phyloP scores from a whole-genome alignment of 1,140 invertebrate genomes.

The Aphaenogaster floridana region DNA sequence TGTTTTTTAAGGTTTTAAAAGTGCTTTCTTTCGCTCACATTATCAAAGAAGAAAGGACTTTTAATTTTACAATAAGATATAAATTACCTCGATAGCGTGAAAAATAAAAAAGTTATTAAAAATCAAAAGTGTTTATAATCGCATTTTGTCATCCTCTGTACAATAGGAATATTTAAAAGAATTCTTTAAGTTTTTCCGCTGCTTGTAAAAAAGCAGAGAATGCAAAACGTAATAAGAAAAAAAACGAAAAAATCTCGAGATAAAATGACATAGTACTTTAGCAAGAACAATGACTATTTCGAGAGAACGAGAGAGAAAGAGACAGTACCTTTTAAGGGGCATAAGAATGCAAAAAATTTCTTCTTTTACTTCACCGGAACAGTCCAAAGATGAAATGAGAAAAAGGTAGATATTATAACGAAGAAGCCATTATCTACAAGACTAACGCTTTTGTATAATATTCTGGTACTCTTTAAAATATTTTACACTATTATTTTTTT shows the following conservation, averaged over 20 bases:
- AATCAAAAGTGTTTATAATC: too few relatives aligned
- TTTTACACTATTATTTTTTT: neutral
- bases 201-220: neutral
- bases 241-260: neutral
- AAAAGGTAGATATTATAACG: neutral
- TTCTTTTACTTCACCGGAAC: neutral
- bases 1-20: too few relatives aligned
- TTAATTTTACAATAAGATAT: too few relatives aligned
- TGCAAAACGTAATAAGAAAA: neutral
- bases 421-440: neutral
- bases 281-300: neutral
- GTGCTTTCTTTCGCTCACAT: too few relatives aligned
- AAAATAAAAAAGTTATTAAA: too few relatives aligned
- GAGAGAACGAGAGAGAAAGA: neutral
- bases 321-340: neutral
- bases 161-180: neutral
- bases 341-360: conserved; percentile 15
- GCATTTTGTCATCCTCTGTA: neutral
- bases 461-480: neutral
- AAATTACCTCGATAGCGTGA: too few relatives aligned
- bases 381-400: neutral
- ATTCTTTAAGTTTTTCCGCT: neutral
- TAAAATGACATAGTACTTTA: conserved; percentile 18
- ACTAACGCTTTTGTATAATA: neutral
- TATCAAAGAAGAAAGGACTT: too few relatives aligned